A percentile compares a stretch with the other conserved stretches of the same genome.
phyloP scores from a whole-genome alignment of 53 echinoderm and acorn worm species.

The Stichopus horrens region DNA sequence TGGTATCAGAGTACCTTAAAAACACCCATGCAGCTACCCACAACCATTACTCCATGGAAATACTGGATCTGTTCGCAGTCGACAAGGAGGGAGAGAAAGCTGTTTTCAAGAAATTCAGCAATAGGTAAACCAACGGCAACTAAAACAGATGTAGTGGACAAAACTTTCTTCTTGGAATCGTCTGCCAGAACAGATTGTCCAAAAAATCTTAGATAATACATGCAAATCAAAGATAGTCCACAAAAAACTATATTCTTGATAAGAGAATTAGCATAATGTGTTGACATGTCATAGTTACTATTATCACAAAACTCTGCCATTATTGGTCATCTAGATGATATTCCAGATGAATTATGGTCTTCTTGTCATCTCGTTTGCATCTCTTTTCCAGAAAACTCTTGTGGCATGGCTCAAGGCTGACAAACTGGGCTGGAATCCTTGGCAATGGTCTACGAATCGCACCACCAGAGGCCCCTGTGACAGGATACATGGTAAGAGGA shows the following conservation, averaged over 20 bases:
- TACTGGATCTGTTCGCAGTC: constrained; percentile 75
- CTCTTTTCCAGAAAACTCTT: constrained; percentile 68
- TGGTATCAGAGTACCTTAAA: constrained; percentile 71
- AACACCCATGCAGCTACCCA: constrained; percentile 96
- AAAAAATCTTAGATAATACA: no score
- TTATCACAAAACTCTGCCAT: no score
- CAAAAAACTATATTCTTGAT: no score
- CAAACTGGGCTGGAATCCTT: constrained; percentile 93
- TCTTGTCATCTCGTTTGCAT: neutral
- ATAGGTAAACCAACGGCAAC: constrained; percentile 48
- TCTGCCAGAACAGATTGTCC: no score
- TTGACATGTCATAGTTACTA: no score
- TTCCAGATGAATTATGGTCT: neutral
- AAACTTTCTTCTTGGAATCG: no score
- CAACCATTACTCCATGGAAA: constrained; percentile 82
- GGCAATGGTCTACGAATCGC: constrained; percentile 93
- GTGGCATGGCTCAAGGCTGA: constrained; percentile 97
- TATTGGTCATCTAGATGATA: no score
- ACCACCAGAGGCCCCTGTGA: constrained; percentile 98
- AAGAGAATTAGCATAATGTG: no score
- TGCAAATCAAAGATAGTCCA: no score
- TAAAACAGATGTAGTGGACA: no score
- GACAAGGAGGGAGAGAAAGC: constrained; percentile 76
- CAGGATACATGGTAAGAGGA: constrained; percentile 94
- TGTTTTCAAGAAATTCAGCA: constrained; percentile 81